Evolutionary conservation across 2,797 vertebrate genomes (phyloP), one percentile per base, ranked within the genome.

Genomic region (Rhinichthys osculus): DNA sequence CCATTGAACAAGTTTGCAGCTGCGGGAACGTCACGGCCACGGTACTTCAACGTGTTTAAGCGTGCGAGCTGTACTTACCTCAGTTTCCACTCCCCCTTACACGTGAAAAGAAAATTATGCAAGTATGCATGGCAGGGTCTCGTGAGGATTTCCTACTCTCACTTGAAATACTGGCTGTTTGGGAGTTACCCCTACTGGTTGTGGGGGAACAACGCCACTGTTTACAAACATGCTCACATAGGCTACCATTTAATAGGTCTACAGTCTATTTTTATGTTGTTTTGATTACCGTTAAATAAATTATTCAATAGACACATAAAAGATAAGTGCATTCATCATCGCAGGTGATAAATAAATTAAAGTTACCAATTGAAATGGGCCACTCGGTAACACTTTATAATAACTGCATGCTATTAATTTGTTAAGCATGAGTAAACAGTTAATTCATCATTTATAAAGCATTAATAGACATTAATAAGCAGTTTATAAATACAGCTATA

Each of bases 101-200:
- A 87, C 87, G 89, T 90, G 84, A 86, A 83, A 59, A 73, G 14
- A 84, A 52, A 82, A 90, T 87, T 87, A 87, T 83, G 87, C 87
- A 89, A 82, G 81, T 81, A 70, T 74, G 62, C 80, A 83, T 67
- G 59, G 1, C 59, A 33, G 64, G 21, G 69, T 30, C 27, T 76
- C n/a, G 27, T 5, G 23, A 73, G 38, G 17, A 17, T 54, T 71
- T 77, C 66, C 40, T 64, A 21, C 35, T 30, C 35, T 30, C 6
- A 23, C 17, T 80, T 35, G 7, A 59, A 57, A 23, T 52, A 23
- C 1, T 6, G 2, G 6, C 23, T 47, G 16, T 6, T 83, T 70
- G 77, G 70, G 30, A 82, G 52, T 9, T 73, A 19, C 40, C 71
- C 54, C 30, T 17, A 21, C 52, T 17, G 19, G 47, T 14, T 21